Base-by-base conservation (phyloP, 2,797 vertebrate species). In the Cephalopachus bancanus region DNA sequence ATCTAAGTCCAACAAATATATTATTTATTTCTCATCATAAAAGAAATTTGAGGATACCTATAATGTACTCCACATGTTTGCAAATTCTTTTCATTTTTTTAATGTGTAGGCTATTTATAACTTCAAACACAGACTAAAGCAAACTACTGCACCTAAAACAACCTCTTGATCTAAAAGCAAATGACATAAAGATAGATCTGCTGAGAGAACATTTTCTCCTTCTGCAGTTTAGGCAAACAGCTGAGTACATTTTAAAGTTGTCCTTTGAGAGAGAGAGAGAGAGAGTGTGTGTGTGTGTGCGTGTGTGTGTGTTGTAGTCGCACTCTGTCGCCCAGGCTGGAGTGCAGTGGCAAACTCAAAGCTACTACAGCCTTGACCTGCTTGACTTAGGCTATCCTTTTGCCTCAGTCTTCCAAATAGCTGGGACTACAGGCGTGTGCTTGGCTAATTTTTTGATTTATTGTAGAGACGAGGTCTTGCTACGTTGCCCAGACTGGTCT, bases 91-190 rank as follows among this genome's bases (percentile, higher is more conserved):
- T n/a, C 20, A 49, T 59, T 15, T 0, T 28, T 55, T 71, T 60
- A 10, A 20, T 72, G 60, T 76, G 6, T 49, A 51, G 55, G 55
- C 55, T 81, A 60, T 71, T 62, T 24, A 24, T 88, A 19, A 49
- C 64, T 75, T 64, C 76, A 26, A 53, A 26, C n/a, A 51, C 26
- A 65, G 55, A 79, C 19, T 65, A 80, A 84, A 86, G 60, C 57
- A 80, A 81, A 86, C 62, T 69, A 26, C 57, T 59, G n/a, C 64
- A 49, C 30, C 89, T 28, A 4, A 86, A 95, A 91, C 65, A 86
- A 33, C 57, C 22, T 75, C 37, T 62, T 60, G 60, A 6, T 94
- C 57, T 60, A 16, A 86, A 74, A 86, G 22, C 65, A 95, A 74
- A 30, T 22, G 74, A 22, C 57, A 72, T 74, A 86, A 33, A 91